Percentiles rank a stretch among this genome's conserved stretches.
Conservation (phyloP, 2,888 invertebrate species). For the Caenorhabditis angaria region DNA sequence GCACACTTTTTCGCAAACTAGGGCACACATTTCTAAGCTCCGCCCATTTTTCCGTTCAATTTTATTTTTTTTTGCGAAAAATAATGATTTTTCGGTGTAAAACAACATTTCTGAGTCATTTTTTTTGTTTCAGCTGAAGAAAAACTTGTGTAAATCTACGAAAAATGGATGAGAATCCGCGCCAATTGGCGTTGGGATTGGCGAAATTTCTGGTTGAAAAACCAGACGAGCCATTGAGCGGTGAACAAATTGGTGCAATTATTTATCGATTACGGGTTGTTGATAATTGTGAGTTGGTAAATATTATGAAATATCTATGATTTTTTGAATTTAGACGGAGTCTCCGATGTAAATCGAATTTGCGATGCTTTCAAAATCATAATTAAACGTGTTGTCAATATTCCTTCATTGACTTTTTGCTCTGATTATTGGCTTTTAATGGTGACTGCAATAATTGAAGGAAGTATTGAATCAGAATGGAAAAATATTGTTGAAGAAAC, state of each 20-base stretch:
- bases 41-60: constrained; percentile 10
- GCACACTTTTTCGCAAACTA: not conserved
- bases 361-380: constrained; percentile 24
- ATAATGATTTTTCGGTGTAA: constrained; percentile 4
- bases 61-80: not conserved
- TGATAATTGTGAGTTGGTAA: constrained; percentile 23
- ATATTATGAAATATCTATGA: not conserved
- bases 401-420: constrained; percentile 17
- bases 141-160: not conserved
- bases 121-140: no score
- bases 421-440: constrained; percentile 31
- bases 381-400: constrained; percentile 14
- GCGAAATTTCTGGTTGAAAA: constrained; percentile 20
- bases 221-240: not conserved
- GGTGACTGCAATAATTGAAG: constrained; percentile 18
- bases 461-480: constrained; percentile 24
- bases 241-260: constrained; percentile 16
- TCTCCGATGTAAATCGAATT: constrained; percentile 19
- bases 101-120: not conserved
- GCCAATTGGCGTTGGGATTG: constrained; percentile 19
- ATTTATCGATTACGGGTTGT: constrained; percentile 35
- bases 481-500: constrained; percentile 8
- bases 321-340: constrained; percentile 9
- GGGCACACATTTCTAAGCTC: constrained; percentile 2
- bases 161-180: constrained; percentile 15